A percentile compares a stretch with the other conserved stretches of the same genome.
phyloP scores from a whole-genome alignment of 1,140 invertebrate species.

The Drosophila hydei region DNA sequence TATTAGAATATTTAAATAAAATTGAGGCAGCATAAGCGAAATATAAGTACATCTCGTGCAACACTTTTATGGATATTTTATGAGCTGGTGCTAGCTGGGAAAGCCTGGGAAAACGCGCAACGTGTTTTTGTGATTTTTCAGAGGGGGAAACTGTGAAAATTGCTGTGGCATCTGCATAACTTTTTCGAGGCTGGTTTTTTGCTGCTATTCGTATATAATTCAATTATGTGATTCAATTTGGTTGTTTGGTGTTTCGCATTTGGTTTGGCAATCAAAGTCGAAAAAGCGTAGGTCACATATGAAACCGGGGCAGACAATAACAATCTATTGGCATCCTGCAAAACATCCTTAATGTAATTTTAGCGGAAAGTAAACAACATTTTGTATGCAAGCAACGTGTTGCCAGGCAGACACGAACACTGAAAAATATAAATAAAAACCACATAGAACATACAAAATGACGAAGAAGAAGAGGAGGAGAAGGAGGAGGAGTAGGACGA shows the following conservation, averaged over 20 bases:
- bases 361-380: constrained; percentile 81
- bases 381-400: constrained; percentile 74
- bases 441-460: constrained; percentile 25
- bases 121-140: not conserved
- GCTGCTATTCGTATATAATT: constrained; percentile 69
- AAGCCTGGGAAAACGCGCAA: constrained; percentile 9
- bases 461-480: not conserved
- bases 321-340: constrained; percentile 82
- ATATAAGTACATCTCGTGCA: constrained; percentile 7
- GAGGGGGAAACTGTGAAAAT: constrained; percentile 15
- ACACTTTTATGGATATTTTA: constrained; percentile 37
- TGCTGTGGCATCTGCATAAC: constrained; percentile 57
- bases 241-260: constrained; percentile 25
- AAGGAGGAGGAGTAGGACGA: not conserved
- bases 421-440: constrained; percentile 34
- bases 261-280: constrained; percentile 47
- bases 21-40: not conserved
- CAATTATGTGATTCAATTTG: constrained; percentile 72
- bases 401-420: constrained; percentile 20
- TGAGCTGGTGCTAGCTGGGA: constrained; percentile 13
- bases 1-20: constrained; percentile 1
- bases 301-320: constrained; percentile 52
- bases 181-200: constrained; percentile 58
- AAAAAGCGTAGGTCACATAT: constrained; percentile 40
- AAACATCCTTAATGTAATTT: constrained; percentile 83